Percentiles rank a stretch among this genome's conserved stretches.
Evolutionary conservation across 1,140 invertebrate species (phyloP).

Genomic region (Melipona quadrifasciata): DNA sequence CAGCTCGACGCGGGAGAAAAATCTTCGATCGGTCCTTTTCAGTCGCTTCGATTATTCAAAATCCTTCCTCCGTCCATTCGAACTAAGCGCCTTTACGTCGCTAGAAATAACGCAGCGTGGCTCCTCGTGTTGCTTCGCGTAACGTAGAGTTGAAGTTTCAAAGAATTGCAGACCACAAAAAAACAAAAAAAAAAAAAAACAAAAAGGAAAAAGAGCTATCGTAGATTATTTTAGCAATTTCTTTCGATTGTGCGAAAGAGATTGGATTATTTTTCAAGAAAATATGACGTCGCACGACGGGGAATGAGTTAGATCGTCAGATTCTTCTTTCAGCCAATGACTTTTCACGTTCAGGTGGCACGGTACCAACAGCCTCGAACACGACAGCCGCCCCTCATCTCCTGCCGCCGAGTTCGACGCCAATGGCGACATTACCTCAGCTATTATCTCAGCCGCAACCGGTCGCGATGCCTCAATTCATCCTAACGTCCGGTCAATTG

Average conservation of each 20-base stretch:
- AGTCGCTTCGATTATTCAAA: neutral
- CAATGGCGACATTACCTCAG: conserved; percentile 82
- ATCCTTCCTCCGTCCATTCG: neutral
- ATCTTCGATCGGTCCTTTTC: neutral
- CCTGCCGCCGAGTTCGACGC: conserved; percentile 78
- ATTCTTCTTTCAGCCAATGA: conserved; percentile 3
- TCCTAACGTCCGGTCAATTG: conserved; percentile 94
- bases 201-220: no score
- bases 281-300: no score
- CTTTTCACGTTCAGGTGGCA: conserved; percentile 75
- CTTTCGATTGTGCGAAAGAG: no score
- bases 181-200: no score
- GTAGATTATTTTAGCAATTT: no score
- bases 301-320: neutral
- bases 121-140: neutral
- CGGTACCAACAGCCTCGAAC: conserved; percentile 79
- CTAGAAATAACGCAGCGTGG: neutral
- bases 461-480: conserved; percentile 93
- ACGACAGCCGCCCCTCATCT: conserved; percentile 78
- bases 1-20: neutral
- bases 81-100: neutral
- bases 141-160: no score
- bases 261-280: no score
- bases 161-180: no score
- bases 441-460: conserved; percentile 85